Evolutionary conservation across 1,140 invertebrate species (phyloP), one percentile per base, ranked within the genome.

Genomic region (Platorchestia sp.): DNA sequence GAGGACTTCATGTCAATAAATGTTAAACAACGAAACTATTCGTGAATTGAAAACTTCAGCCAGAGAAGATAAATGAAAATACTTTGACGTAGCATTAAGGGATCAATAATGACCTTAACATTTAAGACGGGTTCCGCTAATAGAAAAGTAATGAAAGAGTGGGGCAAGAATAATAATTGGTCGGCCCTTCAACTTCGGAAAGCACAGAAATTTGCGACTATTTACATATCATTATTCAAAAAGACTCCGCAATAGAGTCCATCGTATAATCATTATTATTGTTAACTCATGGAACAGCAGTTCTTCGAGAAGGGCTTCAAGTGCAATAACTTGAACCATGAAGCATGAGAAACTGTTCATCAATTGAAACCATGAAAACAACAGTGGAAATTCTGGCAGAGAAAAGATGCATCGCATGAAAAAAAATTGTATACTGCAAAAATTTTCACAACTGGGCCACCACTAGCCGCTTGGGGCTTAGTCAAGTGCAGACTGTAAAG

Each of bases 211-310:
- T 47, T 93, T 45, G 91, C 43, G 45, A 45, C 91, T 93, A 93
- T 93, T 93, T 93, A 93, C 91, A 93, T 47, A 47, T 93, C 43
- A 93, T 47, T 45, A 93, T 93, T 45, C 91, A 93, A 93, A 93
- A 93, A 44, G 87, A 89, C 87, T 89, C 87, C 41, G 41, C 10
- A 44, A 89, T 42, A 3, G n/a, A 89, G 87, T 89, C 87, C 59
- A 27, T 89, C 87, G 87, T 89, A 89, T 89, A 41, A 89, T 42
- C 59, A 89, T 14, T 89, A 36, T 89, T 89, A 89, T 89, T 89
- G 87, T 89, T 14, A 89, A 89, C 27, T 89, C 59, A 75, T 89
- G 14, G 87, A 42, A 43, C 41, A 89, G 27, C 5, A 41, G 41
- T 27, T 89, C 87, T 89, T 14, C 27, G 3, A 89, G 43, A 5